Evolutionary conservation across 2,113 vertebrate species (phyloP), one percentile per base, ranked within the genome.

Genomic region (Microcebus lehilahytsara): DNA sequence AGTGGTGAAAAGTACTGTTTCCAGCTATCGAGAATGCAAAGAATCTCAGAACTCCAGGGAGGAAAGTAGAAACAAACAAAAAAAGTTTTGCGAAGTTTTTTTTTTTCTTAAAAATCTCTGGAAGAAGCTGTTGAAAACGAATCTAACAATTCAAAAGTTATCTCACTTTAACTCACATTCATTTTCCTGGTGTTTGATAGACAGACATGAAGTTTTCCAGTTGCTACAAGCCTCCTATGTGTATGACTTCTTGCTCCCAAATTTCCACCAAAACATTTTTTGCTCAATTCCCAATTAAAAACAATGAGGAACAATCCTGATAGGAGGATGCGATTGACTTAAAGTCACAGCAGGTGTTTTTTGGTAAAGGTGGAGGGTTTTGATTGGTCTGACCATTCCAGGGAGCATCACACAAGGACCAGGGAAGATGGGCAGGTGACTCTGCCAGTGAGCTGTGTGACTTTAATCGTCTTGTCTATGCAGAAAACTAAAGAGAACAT

Each of bases 1-100:
- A 51, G 56, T 85, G 75, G 79, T 95, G 77, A 95, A 95, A 96
- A 97, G 93, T 84, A 69, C 79, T 85, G 74, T 95, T 96, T 96
- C 78, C 49, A 91, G 72, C 25, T 74, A 80, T 66, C 93, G 64
- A 86, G n/a, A 92, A 93, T 79, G 17, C 30, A 40, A 86, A 27
- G 74, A 93, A 96, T 62, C 88, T 95, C 56, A 86, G 74, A 92
- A 93, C 19, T 83, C 34, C 74, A 53, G 22, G 53, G 37, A 89
- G 9, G 17, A 93, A 96, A 83, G 74, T 67, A 9, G 37, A 94
- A 93, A 62, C 42, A 77, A 53, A 67, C 66, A 67, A 67, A 84
- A 84, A 71, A 67, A 56, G 30, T 30, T n/a, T 79, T 12, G 32
- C 51, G 13, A 92, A 11, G 11, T 22, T 81, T 79, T 91, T 46